Conservation (phyloP, 2,888 invertebrate genomes). For the Tetrapedia diversipes region DNA sequence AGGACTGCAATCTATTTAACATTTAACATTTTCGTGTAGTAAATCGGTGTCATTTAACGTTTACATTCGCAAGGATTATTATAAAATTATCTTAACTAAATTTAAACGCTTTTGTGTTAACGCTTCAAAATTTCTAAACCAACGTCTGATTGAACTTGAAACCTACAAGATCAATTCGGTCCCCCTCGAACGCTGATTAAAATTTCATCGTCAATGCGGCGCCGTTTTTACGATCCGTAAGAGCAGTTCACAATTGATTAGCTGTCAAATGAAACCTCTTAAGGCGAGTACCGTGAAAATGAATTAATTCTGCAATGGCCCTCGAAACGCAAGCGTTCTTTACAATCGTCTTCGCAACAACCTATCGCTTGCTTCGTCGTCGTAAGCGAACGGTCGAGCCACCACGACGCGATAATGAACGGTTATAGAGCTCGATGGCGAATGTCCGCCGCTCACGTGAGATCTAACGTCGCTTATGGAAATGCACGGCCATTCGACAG, state of each 20-base stretch:
- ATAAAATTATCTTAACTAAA: too few relatives aligned
- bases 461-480: conserved; percentile 55
- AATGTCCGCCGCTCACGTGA: conserved; percentile 60
- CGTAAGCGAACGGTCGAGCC: conserved; percentile 33
- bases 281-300: conserved; percentile 13
- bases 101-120: too few relatives aligned
- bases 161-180: too few relatives aligned
- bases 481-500: conserved; percentile 59
- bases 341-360: not conserved
- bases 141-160: too few relatives aligned
- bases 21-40: too few relatives aligned
- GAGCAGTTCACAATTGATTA: not conserved
- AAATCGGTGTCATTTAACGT: too few relatives aligned
- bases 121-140: too few relatives aligned
- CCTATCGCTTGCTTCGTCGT: not conserved
- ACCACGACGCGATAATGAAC: conserved; percentile 59
- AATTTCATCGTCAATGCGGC: too few relatives aligned
- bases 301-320: conserved; percentile 14
- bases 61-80: too few relatives aligned
- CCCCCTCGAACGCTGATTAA: too few relatives aligned
- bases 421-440: conserved; percentile 52
- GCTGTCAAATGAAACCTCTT: not conserved
- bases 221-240: not conserved
- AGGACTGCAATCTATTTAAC: too few relatives aligned
- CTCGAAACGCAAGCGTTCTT: conserved; percentile 9